Conservation (phyloP, 2,888 invertebrate species). For the Gastrophysa polygoni region DNA sequence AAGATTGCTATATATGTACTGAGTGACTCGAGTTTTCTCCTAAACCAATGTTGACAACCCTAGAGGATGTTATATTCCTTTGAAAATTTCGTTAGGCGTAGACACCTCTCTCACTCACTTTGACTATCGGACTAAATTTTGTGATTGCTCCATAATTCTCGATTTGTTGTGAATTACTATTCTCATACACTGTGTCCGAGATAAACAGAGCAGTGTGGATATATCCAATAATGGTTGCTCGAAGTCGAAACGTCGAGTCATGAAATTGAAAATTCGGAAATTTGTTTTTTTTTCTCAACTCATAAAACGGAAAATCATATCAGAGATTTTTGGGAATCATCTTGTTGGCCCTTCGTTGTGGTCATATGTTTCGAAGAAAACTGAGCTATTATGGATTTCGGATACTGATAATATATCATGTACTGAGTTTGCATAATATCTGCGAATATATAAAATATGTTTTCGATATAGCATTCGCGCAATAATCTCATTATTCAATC, state of each 20-base stretch:
- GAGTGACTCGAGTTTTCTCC: no score
- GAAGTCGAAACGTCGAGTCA: no score
- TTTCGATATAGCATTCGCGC: conserved; percentile 4
- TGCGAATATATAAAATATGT: conserved; percentile 2
- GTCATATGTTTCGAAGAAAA: conserved; percentile 5
- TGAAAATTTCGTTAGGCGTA: conserved; percentile 1
- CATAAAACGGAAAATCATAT: no score
- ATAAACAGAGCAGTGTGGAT: no score
- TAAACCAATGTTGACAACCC: not conserved
- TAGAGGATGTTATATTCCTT: conserved; percentile 2
- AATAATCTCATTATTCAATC: conserved; percentile 8
- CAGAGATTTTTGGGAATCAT: no score
- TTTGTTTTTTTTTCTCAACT: conserved; percentile 5
- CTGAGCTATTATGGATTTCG: not conserved
- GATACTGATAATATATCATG: conserved; percentile 4
- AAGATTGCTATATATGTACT: no score
- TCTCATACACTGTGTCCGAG: conserved; percentile 12
- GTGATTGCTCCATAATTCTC: conserved; percentile 14
- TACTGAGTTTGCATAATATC: conserved; percentile 10
- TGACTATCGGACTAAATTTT: conserved; percentile 13
- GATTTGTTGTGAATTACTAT: conserved; percentile 6
- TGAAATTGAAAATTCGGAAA: conserved; percentile 8
- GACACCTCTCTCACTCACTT: conserved; percentile 1
- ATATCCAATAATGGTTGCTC: no score
- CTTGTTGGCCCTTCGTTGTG: conserved; percentile 6